Percentiles rank a stretch among this genome's conserved stretches.
Conservation (phyloP, 2,113 vertebrate species). For the Phainopepla nitens region DNA sequence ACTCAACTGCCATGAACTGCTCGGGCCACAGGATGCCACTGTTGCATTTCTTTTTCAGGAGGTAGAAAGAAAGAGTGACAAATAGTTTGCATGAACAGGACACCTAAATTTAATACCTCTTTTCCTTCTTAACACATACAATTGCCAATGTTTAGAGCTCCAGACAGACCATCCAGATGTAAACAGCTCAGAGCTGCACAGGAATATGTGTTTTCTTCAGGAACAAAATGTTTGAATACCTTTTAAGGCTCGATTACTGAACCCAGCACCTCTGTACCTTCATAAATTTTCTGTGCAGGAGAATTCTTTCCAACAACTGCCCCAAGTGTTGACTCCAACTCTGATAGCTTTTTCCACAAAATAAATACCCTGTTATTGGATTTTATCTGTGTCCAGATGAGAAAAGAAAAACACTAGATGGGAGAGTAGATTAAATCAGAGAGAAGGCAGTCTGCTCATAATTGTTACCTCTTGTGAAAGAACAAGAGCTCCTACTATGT, state of each 20-base stretch:
- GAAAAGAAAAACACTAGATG: constrained; percentile 39
- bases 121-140: not conserved
- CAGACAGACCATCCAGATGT: not conserved
- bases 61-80: not conserved
- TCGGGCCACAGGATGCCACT: constrained; percentile 70
- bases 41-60: constrained; percentile 52
- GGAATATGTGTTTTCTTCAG: not conserved
- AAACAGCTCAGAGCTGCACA: not conserved
- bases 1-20: constrained; percentile 53
- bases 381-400: constrained; percentile 10
- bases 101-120: not conserved
- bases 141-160: not conserved
- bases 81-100: not conserved
- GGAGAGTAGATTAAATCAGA: constrained; percentile 25
- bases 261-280: not conserved
- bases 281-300: constrained; percentile 33
- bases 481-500: not conserved
- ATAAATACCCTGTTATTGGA: constrained; percentile 7
- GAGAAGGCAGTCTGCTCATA: not conserved
- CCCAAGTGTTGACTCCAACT: not conserved
- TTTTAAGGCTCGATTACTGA: constrained; percentile 29
- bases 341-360: not conserved
- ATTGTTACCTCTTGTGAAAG: constrained; percentile 25
- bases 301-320: not conserved
- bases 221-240: constrained; percentile 1